Evolutionary conservation across 2,888 invertebrate species (phyloP), one percentile per base, ranked within the genome.

Genomic region (Monoplex corrugatus): DNA sequence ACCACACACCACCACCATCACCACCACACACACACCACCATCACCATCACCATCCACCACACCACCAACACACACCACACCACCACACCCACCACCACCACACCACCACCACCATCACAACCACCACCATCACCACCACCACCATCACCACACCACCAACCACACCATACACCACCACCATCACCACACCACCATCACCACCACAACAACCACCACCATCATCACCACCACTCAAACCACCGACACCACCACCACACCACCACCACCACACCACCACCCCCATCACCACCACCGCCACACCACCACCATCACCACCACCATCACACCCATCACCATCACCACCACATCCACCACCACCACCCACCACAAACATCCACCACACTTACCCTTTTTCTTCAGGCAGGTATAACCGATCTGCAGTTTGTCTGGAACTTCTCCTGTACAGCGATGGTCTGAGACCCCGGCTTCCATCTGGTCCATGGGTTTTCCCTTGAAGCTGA

Each of bases 381-480:
- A 5, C 8, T 0, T 43, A 88, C 88, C 82, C 6, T 83, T 88
- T 23, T 83, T 88, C 68, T 88, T 88, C 43, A 88, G 44, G 23
- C 88, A 88, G 43, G 68, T 63, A 45, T 63, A 88, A 13, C 28
- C 32, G 10, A 83, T 5, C 40, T 88, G 83, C 16, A 83, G 38
- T 28, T 63, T 63, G 19, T 63, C 88, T 1, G 88, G 88, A 6
- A 63, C 23, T 16, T 63, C 10, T 6, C 83, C 83, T 32, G 68
- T 32, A 80, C 88, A 88, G 28, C 44, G 38, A 1, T 86, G 40
- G 86, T 86, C 38, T 8, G 35, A 28, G 78, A 45, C 78, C 78
- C 19, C 28, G 50, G 10, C 8, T 3, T 45, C 50, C 75, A 40
- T 80, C 23, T 28, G 16, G 23, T 82, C 68, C 35, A 83, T 50